Conservation (phyloP, 2,797 vertebrate genomes). For the Orestias chungarensis region DNA sequence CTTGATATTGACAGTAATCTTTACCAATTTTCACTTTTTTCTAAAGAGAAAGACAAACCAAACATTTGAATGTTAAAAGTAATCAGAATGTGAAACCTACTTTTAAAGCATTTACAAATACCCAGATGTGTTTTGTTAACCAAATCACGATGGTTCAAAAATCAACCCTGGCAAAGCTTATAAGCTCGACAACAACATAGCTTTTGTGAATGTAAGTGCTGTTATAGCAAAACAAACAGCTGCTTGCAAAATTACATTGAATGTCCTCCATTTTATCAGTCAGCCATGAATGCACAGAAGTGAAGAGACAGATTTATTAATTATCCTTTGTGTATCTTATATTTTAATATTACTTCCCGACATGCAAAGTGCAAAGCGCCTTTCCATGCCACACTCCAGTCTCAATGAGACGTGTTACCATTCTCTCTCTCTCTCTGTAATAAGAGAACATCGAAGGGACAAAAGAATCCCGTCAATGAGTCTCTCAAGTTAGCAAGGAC, state of each 20-base stretch:
- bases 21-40: neutral
- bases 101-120: neutral
- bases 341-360: neutral
- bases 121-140: slow-evolving; percentile 8
- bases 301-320: neutral
- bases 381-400: slow-evolving; percentile 6
- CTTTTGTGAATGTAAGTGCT: neutral
- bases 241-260: neutral
- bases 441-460: slow-evolving; percentile 25
- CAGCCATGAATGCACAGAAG: neutral
- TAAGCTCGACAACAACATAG: neutral
- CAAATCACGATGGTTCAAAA: slow-evolving; percentile 12
- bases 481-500: neutral
- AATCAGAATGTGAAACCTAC: neutral
- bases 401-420: neutral
- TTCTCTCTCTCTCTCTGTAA: slow-evolving; percentile 27
- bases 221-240: neutral
- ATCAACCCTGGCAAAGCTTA: neutral
- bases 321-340: neutral
- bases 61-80: slow-evolving; percentile 1
- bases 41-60: neutral
- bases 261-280: neutral
- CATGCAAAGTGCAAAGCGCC: neutral
- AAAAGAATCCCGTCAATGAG: slow-evolving; percentile 16
- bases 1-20: slow-evolving; percentile 8